These are phyloP conservation scores for Leptobrachium ailaonicum DNA, from an alignment of 2,113 vertebrate genomes.

Conservation along the genomic window DNA sequence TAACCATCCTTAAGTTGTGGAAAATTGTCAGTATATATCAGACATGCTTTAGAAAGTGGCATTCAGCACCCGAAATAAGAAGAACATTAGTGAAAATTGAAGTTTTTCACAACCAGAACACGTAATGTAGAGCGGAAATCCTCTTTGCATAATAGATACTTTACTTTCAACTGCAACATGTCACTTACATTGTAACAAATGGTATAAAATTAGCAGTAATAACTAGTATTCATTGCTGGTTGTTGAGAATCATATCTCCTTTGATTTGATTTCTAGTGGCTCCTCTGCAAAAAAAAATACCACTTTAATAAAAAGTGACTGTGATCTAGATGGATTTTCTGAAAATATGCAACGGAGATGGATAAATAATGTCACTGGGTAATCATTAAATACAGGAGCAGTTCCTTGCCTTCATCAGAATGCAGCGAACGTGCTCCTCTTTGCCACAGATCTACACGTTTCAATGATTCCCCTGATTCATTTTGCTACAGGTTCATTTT, in stretches of 20 bases:
- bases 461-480: background rate
- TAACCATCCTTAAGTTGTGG: background rate
- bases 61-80: background rate
- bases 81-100: background rate
- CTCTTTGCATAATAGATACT: background rate
- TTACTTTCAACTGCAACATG: slow-evolving; percentile 11
- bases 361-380: slow-evolving; percentile 15
- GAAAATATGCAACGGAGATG: slow-evolving; percentile 5
- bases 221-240: slow-evolving; percentile 27
- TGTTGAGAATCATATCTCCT: slow-evolving; percentile 15
- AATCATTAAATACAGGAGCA: background rate
- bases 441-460: background rate
- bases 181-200: slow-evolving; percentile 22
- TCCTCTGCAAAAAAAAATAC: background rate
- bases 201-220: slow-evolving; percentile 17
- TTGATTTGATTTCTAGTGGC: slow-evolving; percentile 12
- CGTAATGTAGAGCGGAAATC: background rate
- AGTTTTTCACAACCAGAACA: slow-evolving; percentile 4
- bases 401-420: slow-evolving; percentile 1
- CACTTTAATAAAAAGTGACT: slow-evolving; percentile 11
- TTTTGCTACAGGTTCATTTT: background rate
- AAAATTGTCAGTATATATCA: background rate
- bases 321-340: background rate
- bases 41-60: background rate
- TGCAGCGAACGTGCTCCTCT: background rate